Evolutionary conservation across 2,113 vertebrate genomes (phyloP).

Genomic region (Plecturocebus donacophilus): DNA sequence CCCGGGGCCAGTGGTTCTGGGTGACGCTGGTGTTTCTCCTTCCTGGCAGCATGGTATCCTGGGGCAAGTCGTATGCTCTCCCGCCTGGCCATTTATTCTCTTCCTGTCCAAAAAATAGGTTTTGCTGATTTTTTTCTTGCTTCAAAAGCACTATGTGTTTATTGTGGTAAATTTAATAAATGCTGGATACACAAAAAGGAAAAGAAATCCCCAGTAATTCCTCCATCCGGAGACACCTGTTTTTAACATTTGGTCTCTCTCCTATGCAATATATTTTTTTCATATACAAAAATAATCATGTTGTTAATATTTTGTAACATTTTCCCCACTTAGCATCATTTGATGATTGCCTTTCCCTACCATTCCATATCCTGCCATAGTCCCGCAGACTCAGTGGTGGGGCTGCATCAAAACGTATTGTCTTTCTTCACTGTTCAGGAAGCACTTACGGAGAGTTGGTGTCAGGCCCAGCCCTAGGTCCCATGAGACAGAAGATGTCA

Average conservation of each 20-base stretch:
- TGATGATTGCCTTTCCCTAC: not conserved
- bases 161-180: not conserved
- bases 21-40: not conserved
- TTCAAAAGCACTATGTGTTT: slow-evolving; percentile 3
- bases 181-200: not conserved
- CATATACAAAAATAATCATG: not conserved
- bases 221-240: not conserved
- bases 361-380: not conserved
- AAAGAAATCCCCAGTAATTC: not conserved
- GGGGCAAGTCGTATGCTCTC: not conserved
- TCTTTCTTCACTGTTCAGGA: not conserved
- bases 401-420: no score
- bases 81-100: not conserved
- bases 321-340: not conserved
- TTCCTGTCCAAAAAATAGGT: not conserved
- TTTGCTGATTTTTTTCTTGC: not conserved
- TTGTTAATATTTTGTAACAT: not conserved
- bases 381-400: not conserved
- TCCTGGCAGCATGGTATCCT: not conserved
- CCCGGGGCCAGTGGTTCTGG: not conserved
- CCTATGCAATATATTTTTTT: not conserved
- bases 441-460: not conserved
- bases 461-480: not conserved
- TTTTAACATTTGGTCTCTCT: not conserved
- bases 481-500: not conserved